Conservation (phyloP, 2,113 vertebrate genomes). For the Pagrus major region DNA sequence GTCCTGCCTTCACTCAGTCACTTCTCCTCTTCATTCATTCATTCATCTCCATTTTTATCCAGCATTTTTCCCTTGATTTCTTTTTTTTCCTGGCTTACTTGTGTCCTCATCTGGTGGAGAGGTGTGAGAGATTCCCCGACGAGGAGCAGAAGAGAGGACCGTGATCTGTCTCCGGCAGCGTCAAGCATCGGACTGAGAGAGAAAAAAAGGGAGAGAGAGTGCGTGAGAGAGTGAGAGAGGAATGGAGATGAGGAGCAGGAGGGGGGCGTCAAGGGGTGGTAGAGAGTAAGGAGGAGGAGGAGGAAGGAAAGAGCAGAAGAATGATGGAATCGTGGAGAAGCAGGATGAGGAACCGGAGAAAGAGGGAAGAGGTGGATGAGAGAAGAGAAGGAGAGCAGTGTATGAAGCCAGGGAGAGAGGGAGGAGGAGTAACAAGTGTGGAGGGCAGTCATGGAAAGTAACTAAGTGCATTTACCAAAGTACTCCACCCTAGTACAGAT, state of each 20-base stretch:
- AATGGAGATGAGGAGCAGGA: slow-evolving; percentile 36
- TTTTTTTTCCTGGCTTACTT: slow-evolving; percentile 18
- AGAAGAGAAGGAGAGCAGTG: too few relatives aligned
- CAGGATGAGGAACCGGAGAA: neutral
- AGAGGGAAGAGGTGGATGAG: neutral
- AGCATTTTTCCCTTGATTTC: neutral
- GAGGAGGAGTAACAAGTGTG: neutral
- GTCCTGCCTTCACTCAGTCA: slow-evolving; percentile 45
- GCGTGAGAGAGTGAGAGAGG: slow-evolving; percentile 2
- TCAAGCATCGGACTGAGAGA: slow-evolving; percentile 44
- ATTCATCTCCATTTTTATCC: slow-evolving; percentile 17
- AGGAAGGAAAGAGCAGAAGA: neutral
- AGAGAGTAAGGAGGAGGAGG: neutral
- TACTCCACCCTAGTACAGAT: neutral
- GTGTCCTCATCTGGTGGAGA: slow-evolving; percentile 24
- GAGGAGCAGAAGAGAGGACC: slow-evolving; percentile 20
- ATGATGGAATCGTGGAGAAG: neutral
- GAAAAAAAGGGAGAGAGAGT: neutral
- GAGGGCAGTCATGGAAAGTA: slow-evolving; percentile 7
- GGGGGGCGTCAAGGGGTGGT: neutral
- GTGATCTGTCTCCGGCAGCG: slow-evolving; percentile 53
- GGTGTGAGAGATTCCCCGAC: slow-evolving; percentile 22
- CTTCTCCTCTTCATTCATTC: slow-evolving; percentile 35
- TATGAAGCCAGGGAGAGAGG: neutral
- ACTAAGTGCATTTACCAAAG: neutral